phyloP scores from a whole-genome alignment of 2,888 invertebrate species.

The Sinelater perroti region DNA sequence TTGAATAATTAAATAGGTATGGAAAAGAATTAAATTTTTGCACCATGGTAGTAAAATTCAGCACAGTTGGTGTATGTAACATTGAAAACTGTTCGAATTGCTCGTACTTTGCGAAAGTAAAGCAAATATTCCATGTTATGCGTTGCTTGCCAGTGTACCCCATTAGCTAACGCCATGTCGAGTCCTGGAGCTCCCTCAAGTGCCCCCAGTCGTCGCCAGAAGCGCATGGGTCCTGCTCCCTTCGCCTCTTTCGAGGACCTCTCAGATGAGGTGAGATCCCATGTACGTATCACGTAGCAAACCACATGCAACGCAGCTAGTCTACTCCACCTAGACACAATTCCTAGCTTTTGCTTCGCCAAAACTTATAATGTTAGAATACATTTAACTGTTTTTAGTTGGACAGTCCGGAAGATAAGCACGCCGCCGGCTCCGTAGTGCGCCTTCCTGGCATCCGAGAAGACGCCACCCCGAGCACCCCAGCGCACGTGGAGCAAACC shows the following conservation, averaged over 20 bases:
- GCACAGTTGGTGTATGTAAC: too few species aligned
- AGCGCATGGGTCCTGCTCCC: constrained; percentile 91
- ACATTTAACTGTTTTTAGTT: constrained; percentile 58
- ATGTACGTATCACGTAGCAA: constrained; percentile 65
- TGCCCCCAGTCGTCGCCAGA: constrained; percentile 62
- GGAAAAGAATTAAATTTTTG: too few species aligned
- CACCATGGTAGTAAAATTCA: too few species aligned
- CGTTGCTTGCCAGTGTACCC: constrained; percentile 50
- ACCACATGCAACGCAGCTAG: constrained; percentile 26
- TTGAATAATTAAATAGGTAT: too few species aligned
- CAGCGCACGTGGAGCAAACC: constrained; percentile 38
- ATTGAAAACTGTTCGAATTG: too few species aligned
- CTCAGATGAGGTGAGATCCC: constrained; percentile 79
- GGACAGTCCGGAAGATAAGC: constrained; percentile 67
- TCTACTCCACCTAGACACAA: constrained; percentile 17
- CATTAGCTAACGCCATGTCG: constrained; percentile 52
- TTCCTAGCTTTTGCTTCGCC: constrained; percentile 15
- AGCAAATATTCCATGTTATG: constrained; percentile 11
- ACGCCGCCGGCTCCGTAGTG: constrained; percentile 61
- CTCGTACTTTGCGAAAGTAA: too few species aligned
- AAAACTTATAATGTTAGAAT: constrained; percentile 8
- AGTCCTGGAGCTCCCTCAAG: constrained; percentile 50
- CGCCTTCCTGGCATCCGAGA: constrained; percentile 67
- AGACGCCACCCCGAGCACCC: constrained; percentile 58
- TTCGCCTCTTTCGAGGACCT: constrained; percentile 93